Evolutionary conservation across 2,888 invertebrate genomes (phyloP).

Genomic region (Alcis repandata): DNA sequence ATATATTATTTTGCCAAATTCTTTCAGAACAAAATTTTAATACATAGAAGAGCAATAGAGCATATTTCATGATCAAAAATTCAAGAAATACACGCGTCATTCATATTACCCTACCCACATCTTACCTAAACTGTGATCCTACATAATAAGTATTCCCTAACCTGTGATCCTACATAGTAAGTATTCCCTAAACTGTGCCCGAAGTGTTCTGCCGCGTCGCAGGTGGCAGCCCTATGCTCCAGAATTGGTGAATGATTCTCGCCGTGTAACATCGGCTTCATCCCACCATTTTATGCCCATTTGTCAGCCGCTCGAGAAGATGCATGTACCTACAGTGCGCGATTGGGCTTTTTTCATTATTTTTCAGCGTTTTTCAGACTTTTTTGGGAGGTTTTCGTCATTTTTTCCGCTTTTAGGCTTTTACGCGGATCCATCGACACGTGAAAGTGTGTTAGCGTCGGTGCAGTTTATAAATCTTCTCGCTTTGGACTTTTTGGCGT

Average conservation of each 20-base stretch:
- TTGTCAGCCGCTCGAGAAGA: constrained; percentile 84
- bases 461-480: constrained; percentile 80
- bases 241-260: constrained; percentile 85
- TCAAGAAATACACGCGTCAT: not conserved
- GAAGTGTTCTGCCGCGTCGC: not conserved
- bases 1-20: too few relatives aligned
- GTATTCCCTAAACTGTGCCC: not conserved
- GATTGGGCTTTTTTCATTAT: constrained; percentile 61
- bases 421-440: constrained; percentile 85
- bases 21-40: too few relatives aligned
- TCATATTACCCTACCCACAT: too few relatives aligned
- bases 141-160: not conserved
- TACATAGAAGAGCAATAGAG: too few relatives aligned
- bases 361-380: constrained; percentile 69
- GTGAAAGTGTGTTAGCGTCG: constrained; percentile 85
- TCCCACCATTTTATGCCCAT: constrained; percentile 82
- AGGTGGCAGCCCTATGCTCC: constrained; percentile 59
- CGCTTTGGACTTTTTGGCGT: constrained; percentile 58
- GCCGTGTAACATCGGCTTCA: constrained; percentile 70
- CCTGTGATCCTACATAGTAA: not conserved
- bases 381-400: constrained; percentile 55
- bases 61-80: too few relatives aligned
- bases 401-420: constrained; percentile 81
- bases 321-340: constrained; percentile 72
- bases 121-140: too few relatives aligned